Evolutionary conservation across 2,888 invertebrate species (phyloP).

Genomic region (Drosophila gaucha): DNA sequence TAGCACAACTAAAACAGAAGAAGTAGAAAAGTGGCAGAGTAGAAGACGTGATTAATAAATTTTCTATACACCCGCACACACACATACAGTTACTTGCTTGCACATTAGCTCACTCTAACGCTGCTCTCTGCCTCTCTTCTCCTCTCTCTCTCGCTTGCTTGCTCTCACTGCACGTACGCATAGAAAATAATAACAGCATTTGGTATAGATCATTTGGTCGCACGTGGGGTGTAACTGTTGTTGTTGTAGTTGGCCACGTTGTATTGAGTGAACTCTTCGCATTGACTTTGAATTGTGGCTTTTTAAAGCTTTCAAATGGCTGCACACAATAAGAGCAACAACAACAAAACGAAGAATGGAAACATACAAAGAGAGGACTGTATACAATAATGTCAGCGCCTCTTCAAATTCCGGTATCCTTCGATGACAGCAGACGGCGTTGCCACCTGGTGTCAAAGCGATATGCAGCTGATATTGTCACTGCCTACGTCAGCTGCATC

Average conservation of each 20-base stretch:
- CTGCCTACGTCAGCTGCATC: constrained; percentile 12
- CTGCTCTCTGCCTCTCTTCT: background rate
- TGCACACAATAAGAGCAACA: background rate
- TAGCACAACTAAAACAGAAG: constrained; percentile 22
- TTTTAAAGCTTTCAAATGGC: background rate
- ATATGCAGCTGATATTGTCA: constrained; percentile 45
- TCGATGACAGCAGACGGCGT: constrained; percentile 11
- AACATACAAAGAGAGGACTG: too few relatives aligned
- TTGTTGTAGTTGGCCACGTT: background rate
- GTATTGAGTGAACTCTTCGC: background rate
- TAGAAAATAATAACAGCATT: constrained; percentile 4
- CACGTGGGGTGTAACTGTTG: constrained; percentile 2
- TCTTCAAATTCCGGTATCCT: constrained; percentile 4
- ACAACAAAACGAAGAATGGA: background rate
- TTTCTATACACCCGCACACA: constrained; percentile 2
- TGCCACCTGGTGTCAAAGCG: constrained; percentile 34
- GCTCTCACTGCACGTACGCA: constrained; percentile 2
- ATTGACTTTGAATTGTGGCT: background rate
- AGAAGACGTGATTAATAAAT: constrained; percentile 23
- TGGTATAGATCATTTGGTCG: constrained; percentile 5
- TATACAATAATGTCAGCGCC: background rate
- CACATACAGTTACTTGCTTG: constrained; percentile 39
- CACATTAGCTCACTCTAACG: constrained; percentile 48
- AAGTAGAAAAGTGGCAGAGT: constrained; percentile 1
- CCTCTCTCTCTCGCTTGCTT: background rate